Conservation (phyloP, 2,888 invertebrate species). For the Xestia rhomboidea region DNA sequence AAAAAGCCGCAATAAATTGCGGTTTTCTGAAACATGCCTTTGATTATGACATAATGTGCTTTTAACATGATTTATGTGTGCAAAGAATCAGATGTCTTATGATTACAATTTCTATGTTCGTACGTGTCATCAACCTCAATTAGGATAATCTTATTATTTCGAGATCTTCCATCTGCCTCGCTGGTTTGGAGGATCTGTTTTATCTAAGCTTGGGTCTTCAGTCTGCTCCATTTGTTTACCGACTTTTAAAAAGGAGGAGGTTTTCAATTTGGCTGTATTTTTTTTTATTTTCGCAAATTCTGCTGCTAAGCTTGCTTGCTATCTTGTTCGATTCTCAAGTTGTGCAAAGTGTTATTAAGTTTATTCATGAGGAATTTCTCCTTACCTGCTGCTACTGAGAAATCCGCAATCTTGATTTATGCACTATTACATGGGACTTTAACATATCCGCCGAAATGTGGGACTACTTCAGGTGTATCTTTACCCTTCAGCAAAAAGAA, state of each 20-base stretch:
- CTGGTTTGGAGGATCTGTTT: background rate
- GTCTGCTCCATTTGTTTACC: background rate
- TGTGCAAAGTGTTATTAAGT: background rate
- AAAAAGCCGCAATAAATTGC: slow-evolving; percentile 1
- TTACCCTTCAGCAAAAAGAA: too few relatives aligned
- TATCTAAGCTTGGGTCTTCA: background rate
- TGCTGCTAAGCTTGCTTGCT: background rate
- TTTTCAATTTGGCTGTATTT: too few relatives aligned
- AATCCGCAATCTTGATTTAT: background rate
- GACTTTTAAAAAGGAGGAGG: too few relatives aligned
- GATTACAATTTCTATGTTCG: slow-evolving; percentile 1
- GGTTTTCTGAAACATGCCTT: slow-evolving; percentile 24
- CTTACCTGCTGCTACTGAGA: background rate
- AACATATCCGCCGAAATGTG: background rate
- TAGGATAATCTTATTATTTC: background rate
- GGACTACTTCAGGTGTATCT: too few relatives aligned
- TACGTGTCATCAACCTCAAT: slow-evolving; percentile 12
- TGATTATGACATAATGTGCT: slow-evolving; percentile 5
- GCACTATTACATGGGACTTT: background rate
- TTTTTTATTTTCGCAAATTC: too few relatives aligned
- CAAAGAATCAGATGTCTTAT: background rate
- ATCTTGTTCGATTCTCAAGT: background rate
- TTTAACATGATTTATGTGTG: slow-evolving; percentile 21
- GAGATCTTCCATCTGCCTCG: background rate
- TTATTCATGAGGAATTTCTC: background rate